Evolutionary conservation across 2,113 vertebrate genomes (phyloP).

Genomic region (Malaclemys terrapin): DNA sequence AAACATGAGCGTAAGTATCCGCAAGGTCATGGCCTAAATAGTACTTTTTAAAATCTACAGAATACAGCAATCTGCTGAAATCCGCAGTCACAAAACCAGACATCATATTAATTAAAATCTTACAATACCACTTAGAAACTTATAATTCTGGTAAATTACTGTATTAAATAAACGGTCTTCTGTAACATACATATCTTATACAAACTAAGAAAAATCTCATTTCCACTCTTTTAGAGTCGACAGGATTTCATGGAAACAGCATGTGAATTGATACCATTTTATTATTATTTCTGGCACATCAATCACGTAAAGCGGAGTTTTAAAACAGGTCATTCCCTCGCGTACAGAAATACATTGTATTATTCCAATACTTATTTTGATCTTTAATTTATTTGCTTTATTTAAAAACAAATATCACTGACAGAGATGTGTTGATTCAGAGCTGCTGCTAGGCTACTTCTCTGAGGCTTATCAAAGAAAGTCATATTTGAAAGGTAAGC

Average conservation of each 20-base stretch:
- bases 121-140: background rate
- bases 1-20: background rate
- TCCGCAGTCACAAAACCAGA: fast-evolving
- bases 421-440: constrained; percentile 24
- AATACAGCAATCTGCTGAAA: background rate
- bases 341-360: constrained; percentile 46
- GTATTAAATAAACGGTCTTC: background rate
- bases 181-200: fast-evolving
- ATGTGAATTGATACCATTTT: constrained; percentile 31
- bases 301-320: constrained; percentile 26
- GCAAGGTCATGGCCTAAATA: background rate
- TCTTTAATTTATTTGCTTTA: constrained; percentile 68
- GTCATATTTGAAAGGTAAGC: constrained; percentile 29
- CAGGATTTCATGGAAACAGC: constrained; percentile 48
- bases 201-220: background rate
- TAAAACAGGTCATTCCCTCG: constrained; percentile 46
- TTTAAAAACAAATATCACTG: constrained; percentile 1
- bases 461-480: constrained; percentile 53
- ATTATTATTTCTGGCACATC: constrained; percentile 64
- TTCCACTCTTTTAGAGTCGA: background rate
- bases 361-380: constrained; percentile 56
- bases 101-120: background rate
- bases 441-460: background rate
- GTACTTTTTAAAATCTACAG: background rate
- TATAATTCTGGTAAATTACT: background rate